phyloP scores from a whole-genome alignment of 1,140 invertebrate genomes.

The Scaptomyza pallida region DNA sequence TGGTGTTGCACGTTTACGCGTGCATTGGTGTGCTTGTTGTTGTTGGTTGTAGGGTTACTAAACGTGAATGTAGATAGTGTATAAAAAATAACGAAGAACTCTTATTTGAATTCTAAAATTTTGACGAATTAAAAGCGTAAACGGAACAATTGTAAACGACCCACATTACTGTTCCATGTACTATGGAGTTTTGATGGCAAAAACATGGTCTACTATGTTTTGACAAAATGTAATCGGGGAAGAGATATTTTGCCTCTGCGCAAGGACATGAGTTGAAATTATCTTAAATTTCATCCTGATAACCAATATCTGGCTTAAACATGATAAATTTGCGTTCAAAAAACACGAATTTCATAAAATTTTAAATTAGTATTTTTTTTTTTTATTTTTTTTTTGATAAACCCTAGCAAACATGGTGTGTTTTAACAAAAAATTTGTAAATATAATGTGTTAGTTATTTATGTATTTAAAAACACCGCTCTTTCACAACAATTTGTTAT shows the following conservation, averaged over 20 bases:
- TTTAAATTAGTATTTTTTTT: too few species aligned
- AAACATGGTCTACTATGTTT: background rate
- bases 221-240: background rate
- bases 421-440: conserved; percentile 17
- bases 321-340: too few species aligned
- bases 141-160: background rate
- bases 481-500: conserved; percentile 58
- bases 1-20: conserved; percentile 10
- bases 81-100: conserved; percentile 26
- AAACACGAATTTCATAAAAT: too few species aligned
- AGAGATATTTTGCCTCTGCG: too few species aligned
- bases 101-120: conserved; percentile 26
- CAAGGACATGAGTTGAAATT: too few species aligned
- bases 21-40: conserved; percentile 16
- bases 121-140: conserved; percentile 26
- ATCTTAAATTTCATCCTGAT: too few species aligned
- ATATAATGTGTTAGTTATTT: conserved; percentile 33
- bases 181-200: background rate
- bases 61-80: conserved; percentile 34
- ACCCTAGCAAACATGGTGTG: conserved; percentile 36
- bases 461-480: conserved; percentile 50
- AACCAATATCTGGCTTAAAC: too few species aligned
- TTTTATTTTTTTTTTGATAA: background rate
- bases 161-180: background rate
- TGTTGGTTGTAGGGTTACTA: background rate